Base-by-base conservation (phyloP, 2,113 vertebrate genomes). In the Varanus komodoensis region DNA sequence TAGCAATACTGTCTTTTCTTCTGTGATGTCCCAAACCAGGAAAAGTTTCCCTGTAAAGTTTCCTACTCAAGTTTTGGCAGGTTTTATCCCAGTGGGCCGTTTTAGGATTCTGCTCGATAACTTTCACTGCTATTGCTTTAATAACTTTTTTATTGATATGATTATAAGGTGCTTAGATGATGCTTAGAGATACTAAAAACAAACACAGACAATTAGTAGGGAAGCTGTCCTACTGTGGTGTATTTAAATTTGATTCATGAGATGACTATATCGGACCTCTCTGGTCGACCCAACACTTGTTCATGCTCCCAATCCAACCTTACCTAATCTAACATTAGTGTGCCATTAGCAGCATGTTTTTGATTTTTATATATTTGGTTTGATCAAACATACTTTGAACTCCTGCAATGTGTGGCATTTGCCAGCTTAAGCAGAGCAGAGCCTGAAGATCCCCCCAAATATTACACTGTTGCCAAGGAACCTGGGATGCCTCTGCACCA, bases 351-450 rank as follows among this genome's bases (percentile, higher is more conserved):
- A 61, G 0, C 71, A 82, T 44, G 50, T 80, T 87, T n/a, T 38
- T 29, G 50, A 27, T 88, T 27, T 38, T 68, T 50, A 79, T 78
- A 84, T 54, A 89, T 15, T 32, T 6, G 68, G 80, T 80, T 25
- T 17, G 38, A 68, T 25, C 44, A 75, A 79, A 79, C 34, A 11
- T 0, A 83, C 64, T 19, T 0, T 32, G 78, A 0, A 15, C 50
- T n/a, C 54, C 29, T 61, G 82, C 48, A 12, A 15, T 87, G 34
- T 7, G 0, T 0, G 0, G 11, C 88, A 44, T 7, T 0, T 0
- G 0, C 25, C 68, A 83, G 69, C 15, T 15, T 15, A 52, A 25
- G 64, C 73, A 38, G 8, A 32, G 9, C 23, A 74, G 14, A 34
- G 38, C 0, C 5, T 52, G 48, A 87, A 6, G 25, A 17, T 29